A percentile compares a stretch with the other conserved stretches of the same genome.
phyloP scores from a whole-genome alignment of 2,113 vertebrate species.

The Pseudorhombus dupliciocellatus region DNA sequence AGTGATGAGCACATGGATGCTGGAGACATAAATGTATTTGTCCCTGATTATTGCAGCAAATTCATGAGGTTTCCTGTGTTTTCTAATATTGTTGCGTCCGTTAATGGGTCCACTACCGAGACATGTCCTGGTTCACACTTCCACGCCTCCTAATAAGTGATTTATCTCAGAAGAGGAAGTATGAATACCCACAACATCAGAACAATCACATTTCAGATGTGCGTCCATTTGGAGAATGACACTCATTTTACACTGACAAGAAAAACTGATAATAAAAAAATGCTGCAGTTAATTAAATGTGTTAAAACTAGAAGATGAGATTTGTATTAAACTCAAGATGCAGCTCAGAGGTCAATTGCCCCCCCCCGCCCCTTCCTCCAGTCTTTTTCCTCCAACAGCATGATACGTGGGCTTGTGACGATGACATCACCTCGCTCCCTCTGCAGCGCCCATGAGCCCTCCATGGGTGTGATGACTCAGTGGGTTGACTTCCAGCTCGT shows the following conservation, averaged over 20 bases:
- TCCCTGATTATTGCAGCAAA: too few species aligned
- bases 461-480: conserved; percentile 65
- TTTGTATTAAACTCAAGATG: neutral
- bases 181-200: conserved; percentile 10
- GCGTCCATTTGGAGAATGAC: too few species aligned
- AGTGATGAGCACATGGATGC: too few species aligned
- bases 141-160: conserved; percentile 25
- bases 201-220: conserved; percentile 17
- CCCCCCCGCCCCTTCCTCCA: neutral
- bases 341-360: conserved; percentile 4
- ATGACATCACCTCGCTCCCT: conserved; percentile 58
- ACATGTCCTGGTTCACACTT: conserved; percentile 34
- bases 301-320: too few species aligned
- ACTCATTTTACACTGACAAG: too few species aligned
- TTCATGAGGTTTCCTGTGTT: neutral
- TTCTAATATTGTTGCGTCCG: neutral
- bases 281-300: neutral
- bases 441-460: conserved; percentile 30
- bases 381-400: conserved; percentile 14
- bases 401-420: conserved; percentile 26
- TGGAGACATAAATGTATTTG: too few species aligned
- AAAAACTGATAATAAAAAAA: too few species aligned
- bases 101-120: conserved; percentile 11
- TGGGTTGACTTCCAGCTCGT: conserved; percentile 63
- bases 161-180: conserved; percentile 19